Percentiles rank a stretch among this genome's conserved stretches.
These are phyloP conservation scores for Chloropsis cyanopogon DNA, from an alignment of 2,113 vertebrate species.

Conservation along the genomic window DNA sequence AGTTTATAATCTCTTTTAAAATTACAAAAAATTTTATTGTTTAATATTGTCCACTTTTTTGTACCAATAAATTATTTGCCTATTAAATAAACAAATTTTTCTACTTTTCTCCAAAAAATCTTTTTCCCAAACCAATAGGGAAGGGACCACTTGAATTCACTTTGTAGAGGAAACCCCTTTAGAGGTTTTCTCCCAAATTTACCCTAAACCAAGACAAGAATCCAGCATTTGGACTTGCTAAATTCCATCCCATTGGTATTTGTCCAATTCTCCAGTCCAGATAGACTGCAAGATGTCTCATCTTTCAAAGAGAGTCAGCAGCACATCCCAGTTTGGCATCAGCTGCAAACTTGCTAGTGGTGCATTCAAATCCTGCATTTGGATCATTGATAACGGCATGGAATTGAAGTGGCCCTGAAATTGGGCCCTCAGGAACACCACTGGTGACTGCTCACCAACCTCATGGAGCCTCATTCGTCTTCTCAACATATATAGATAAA, in stretches of 20 bases:
- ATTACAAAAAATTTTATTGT: background rate
- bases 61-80: background rate
- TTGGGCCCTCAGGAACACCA: background rate
- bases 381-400: rapidly evolving
- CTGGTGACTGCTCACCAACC: background rate
- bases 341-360: background rate
- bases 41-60: background rate
- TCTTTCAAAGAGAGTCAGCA: background rate
- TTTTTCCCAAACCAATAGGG: background rate
- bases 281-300: background rate
- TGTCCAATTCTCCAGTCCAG: too few species aligned
- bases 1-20: background rate
- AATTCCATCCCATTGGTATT: background rate
- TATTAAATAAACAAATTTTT: background rate
- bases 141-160: background rate
- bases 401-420: background rate
- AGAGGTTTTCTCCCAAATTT: background rate
- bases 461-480: background rate
- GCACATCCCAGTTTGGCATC: background rate
- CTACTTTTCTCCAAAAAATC: background rate
- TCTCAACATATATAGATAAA: too few species aligned
- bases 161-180: background rate
- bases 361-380: background rate
- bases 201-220: background rate
- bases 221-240: background rate